These are phyloP conservation scores for Malacoctenus gilli DNA, from an alignment of 2,797 vertebrate genomes.

Conservation along the genomic window DNA sequence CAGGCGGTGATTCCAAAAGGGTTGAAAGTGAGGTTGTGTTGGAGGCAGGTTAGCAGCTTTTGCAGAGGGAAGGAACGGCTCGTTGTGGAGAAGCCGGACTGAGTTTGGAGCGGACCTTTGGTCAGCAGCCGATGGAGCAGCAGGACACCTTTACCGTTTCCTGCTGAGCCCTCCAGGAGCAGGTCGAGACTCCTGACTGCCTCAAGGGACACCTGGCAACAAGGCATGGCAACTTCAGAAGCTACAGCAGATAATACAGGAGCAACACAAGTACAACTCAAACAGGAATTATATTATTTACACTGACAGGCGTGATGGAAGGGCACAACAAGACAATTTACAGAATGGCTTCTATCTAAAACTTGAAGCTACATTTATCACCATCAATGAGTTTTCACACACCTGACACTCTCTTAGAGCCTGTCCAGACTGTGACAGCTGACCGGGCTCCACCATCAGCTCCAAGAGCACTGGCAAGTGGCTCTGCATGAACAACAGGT, in stretches of 20 bases:
- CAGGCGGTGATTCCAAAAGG: conserved; percentile 90
- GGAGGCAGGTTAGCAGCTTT: conserved; percentile 87
- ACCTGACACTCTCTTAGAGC: conserved; percentile 79
- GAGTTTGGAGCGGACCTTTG: conserved; percentile 81
- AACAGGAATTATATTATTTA: too few relatives aligned
- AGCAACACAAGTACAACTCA: too few relatives aligned
- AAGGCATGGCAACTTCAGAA: too few relatives aligned
- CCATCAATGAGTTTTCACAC: too few relatives aligned
- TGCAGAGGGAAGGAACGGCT: conserved; percentile 84
- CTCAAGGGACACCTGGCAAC: conserved; percentile 83
- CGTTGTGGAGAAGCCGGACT: conserved; percentile 83
- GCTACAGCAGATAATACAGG: too few relatives aligned
- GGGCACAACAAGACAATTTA: too few relatives aligned
- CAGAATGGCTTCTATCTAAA: too few relatives aligned
- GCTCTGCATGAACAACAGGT: conserved; percentile 87
- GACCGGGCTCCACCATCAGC: conserved; percentile 89
- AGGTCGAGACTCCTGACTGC: conserved; percentile 86
- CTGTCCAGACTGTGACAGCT: conserved; percentile 83
- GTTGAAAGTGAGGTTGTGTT: conserved; percentile 82
- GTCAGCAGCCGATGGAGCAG: conserved; percentile 87
- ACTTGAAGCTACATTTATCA: too few relatives aligned
- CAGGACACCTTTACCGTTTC: conserved; percentile 71
- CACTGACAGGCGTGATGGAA: too few relatives aligned
- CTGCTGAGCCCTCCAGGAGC: conserved; percentile 87
- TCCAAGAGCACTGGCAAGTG: conserved; percentile 89